Conservation (phyloP, 2,113 vertebrate genomes). For the Aramus guarauna region DNA sequence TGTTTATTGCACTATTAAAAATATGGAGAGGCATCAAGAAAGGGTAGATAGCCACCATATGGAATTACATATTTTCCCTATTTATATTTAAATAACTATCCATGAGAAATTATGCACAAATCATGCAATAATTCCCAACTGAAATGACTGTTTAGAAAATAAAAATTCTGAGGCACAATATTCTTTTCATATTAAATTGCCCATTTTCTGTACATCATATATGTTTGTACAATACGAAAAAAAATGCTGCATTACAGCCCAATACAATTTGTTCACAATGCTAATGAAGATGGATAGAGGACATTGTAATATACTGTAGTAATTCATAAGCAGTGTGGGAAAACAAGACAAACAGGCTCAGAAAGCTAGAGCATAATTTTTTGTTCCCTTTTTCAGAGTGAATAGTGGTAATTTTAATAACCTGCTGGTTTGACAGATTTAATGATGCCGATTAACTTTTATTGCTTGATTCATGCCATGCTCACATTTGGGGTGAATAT, state of each 20-base stretch:
- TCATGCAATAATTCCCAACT: constrained; percentile 76
- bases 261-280: constrained; percentile 67
- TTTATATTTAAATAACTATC: constrained; percentile 85
- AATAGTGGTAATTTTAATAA: constrained; percentile 68
- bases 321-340: constrained; percentile 55
- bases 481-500: neutral
- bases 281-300: constrained; percentile 74
- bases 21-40: constrained; percentile 69
- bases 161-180: constrained; percentile 69
- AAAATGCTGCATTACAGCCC: constrained; percentile 20
- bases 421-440: constrained; percentile 46
- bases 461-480: constrained; percentile 1
- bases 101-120: constrained; percentile 79
- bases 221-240: constrained; percentile 55
- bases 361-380: constrained; percentile 39
- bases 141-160: constrained; percentile 80
- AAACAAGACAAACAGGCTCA: constrained; percentile 38
- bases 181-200: constrained; percentile 82
- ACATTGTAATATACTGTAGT: constrained; percentile 61
- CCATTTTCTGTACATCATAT: constrained; percentile 70
- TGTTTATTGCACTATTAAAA: constrained; percentile 77
- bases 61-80: constrained; percentile 75
- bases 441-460: constrained; percentile 54
- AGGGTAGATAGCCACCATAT: constrained; percentile 69
- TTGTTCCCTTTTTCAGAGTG: constrained; percentile 55